A percentile compares a stretch with the other conserved stretches of the same genome.
These are phyloP conservation scores for Drosophila helvetica DNA, from an alignment of 2,888 invertebrate genomes.

Conservation along the genomic window DNA sequence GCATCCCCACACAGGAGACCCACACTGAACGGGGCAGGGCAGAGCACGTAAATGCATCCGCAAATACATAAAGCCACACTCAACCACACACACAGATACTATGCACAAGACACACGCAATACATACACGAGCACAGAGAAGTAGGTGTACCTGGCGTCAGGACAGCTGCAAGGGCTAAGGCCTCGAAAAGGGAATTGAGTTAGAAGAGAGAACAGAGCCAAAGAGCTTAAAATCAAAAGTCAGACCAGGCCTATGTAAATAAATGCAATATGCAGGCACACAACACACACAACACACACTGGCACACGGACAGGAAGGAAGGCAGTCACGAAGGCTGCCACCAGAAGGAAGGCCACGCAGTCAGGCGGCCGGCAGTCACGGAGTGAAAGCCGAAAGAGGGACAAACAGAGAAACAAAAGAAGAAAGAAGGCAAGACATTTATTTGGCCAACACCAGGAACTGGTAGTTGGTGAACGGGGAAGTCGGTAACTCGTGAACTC, in stretches of 20 bases:
- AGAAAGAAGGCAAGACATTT: constrained; percentile 47
- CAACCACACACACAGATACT: constrained; percentile 24
- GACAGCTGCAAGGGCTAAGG: constrained; percentile 56
- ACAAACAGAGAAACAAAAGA: constrained; percentile 38
- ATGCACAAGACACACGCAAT: constrained; percentile 8
- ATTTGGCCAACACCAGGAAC: constrained; percentile 56
- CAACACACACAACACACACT: not conserved
- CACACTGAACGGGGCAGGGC: constrained; percentile 47
- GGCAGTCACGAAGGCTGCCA: constrained; percentile 19
- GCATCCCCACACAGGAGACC: constrained; percentile 48
- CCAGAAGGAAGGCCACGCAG: not conserved
- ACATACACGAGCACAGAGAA: no score
- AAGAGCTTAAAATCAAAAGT: constrained; percentile 77
- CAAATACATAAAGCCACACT: constrained; percentile 51
- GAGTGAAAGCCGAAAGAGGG: constrained; percentile 43
- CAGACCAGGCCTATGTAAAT: constrained; percentile 73
- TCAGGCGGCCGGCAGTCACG: constrained; percentile 11
- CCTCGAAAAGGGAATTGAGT: constrained; percentile 66
- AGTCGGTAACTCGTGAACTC: not conserved
- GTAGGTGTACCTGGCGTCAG: constrained; percentile 50
- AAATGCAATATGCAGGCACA: constrained; percentile 70
- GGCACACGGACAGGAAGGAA: constrained; percentile 45
- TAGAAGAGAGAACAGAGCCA: constrained; percentile 47
- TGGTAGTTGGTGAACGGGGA: constrained; percentile 24
- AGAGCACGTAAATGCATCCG: constrained; percentile 67